These are phyloP conservation scores for human DNA, from an alignment of 2,113 vertebrate species.

Conservation along the genomic window DNA sequence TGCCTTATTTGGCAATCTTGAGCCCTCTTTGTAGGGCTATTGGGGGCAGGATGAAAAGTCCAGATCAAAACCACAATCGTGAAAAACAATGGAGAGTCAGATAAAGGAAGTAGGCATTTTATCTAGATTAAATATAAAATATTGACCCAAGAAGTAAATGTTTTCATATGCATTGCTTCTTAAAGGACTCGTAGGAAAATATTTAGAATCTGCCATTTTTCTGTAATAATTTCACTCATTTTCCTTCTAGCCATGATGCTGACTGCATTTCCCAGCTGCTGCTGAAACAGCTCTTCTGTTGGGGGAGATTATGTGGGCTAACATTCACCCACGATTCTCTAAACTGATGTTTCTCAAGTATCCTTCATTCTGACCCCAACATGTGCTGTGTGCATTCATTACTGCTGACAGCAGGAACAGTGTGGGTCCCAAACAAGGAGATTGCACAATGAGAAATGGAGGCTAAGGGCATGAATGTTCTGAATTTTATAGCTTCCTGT, in stretches of 20 bases:
- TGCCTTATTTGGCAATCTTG: constrained; percentile 68
- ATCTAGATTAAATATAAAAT: constrained; percentile 32
- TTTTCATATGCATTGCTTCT: background rate
- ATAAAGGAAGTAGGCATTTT: background rate
- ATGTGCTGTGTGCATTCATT: background rate
- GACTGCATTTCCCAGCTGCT: constrained; percentile 43
- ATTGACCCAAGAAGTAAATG: background rate
- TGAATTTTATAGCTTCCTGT: background rate
- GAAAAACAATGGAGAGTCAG: background rate
- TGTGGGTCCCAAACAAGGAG: background rate
- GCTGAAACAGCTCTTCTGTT: background rate
- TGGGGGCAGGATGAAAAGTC: background rate
- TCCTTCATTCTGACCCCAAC: background rate
- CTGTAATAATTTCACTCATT: background rate
- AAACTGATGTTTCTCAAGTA: background rate
- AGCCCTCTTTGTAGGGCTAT: background rate
- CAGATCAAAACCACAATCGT: background rate
- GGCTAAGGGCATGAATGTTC: background rate
- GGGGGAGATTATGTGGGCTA: background rate
- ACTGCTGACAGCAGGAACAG: background rate
- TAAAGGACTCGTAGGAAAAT: background rate
- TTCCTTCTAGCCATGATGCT: background rate
- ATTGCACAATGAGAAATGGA: background rate
- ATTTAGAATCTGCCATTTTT: background rate
- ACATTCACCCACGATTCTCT: background rate